Evolutionary conservation across 2,888 invertebrate species (phyloP).

Genomic region (Drosophila diplacantha): DNA sequence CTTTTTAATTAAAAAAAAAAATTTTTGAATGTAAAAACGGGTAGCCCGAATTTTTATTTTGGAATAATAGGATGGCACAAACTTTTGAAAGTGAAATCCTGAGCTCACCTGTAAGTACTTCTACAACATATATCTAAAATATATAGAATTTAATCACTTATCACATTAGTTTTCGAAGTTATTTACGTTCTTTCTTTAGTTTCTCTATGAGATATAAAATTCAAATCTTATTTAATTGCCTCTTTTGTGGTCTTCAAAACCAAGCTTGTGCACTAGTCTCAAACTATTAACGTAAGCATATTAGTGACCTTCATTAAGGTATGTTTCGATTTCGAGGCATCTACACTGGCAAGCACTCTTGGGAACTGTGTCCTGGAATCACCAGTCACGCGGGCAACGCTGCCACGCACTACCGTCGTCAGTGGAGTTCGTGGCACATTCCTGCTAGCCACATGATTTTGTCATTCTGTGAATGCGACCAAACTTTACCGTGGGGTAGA

Average conservation of each 20-base stretch:
- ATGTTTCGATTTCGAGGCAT: background rate
- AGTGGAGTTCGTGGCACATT: slow-evolving; percentile 33
- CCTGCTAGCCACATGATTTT: slow-evolving; percentile 61
- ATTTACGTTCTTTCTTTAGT: background rate
- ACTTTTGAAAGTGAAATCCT: background rate
- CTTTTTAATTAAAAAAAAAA: too few relatives aligned
- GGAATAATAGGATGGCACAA: too few relatives aligned
- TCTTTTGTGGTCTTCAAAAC: background rate
- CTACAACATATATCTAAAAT: background rate
- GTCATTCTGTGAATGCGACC: slow-evolving; percentile 57
- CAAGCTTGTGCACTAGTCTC: background rate
- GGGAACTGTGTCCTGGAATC: background rate
- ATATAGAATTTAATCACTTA: background rate
- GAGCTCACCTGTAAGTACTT: too few relatives aligned
- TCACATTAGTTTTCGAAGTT: background rate
- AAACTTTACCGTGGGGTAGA: slow-evolving; percentile 46
- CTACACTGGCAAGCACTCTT: background rate
- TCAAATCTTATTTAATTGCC: too few relatives aligned
- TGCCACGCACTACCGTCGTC: slow-evolving; percentile 11
- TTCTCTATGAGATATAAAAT: too few relatives aligned
- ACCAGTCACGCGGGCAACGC: slow-evolving; percentile 16
- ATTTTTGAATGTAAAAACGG: too few relatives aligned
- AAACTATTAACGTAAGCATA: background rate
- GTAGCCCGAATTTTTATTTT: too few relatives aligned
- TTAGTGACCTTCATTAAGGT: background rate